phyloP scores from a whole-genome alignment of 37 sponge, comb jelly and placozoan species.

The Tethya wilhelma region DNA sequence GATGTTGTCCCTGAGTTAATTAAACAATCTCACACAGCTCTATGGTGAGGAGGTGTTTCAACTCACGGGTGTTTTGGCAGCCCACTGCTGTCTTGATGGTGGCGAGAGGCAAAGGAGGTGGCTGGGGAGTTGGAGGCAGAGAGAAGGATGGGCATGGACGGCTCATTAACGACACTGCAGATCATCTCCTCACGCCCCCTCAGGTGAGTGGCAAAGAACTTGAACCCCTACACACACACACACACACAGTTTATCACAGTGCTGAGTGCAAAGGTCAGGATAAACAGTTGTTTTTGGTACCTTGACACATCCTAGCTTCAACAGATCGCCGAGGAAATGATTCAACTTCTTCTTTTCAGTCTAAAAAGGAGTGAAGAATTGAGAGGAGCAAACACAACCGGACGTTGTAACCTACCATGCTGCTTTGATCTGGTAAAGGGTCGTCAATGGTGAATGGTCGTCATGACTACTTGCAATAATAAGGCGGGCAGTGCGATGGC shows the following conservation, averaged over 20 bases:
- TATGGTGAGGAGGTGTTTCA: too few relatives aligned
- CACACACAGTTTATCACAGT: not conserved
- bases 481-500: not conserved
- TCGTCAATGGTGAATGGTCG: not conserved
- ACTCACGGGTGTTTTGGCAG: slow-evolving; percentile 32
- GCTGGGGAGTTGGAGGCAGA: slow-evolving; percentile 73
- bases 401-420: too few relatives aligned
- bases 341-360: slow-evolving; percentile 74
- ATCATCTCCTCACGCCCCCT: slow-evolving; percentile 89
- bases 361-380: not conserved
- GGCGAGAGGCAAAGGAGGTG: slow-evolving; percentile 35
- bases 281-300: slow-evolving; percentile 28
- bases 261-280: not conserved
- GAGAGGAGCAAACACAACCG: not conserved
- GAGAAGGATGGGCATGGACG: slow-evolving; percentile 73
- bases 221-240: slow-evolving; percentile 72
- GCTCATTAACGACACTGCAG: slow-evolving; percentile 84
- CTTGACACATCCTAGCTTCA: slow-evolving; percentile 82
- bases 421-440: too few relatives aligned
- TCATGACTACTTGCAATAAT: not conserved
- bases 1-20: slow-evolving; percentile 10
- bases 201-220: slow-evolving; percentile 80
- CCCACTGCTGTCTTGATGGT: too few relatives aligned
- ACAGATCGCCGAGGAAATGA: slow-evolving; percentile 64
- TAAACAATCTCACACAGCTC: not conserved